Evolutionary conservation across 1,140 invertebrate species (phyloP).

Genomic region (Aradophagus sp.): DNA sequence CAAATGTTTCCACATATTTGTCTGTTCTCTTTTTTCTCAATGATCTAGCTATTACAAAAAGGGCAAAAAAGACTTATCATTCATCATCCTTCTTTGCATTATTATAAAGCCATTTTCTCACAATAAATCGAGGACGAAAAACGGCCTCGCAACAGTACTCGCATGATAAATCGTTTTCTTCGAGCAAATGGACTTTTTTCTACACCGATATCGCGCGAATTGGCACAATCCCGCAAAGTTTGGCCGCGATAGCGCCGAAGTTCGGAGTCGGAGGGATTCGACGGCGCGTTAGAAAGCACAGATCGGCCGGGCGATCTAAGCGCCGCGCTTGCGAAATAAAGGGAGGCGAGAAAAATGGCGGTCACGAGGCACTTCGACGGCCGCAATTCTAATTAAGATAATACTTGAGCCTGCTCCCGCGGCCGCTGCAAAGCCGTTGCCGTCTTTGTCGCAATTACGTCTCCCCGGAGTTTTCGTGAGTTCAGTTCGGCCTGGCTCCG

Average conservation of each 20-base stretch:
- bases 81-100: too few species aligned
- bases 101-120: constrained; percentile 32
- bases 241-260: constrained; percentile 10
- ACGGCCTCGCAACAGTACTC: constrained; percentile 10
- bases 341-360: constrained; percentile 18
- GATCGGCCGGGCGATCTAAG: too few species aligned
- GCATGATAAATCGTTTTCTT: constrained; percentile 20
- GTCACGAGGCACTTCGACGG: constrained; percentile 44
- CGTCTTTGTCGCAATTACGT: constrained; percentile 59
- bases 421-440: constrained; percentile 31
- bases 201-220: constrained; percentile 8
- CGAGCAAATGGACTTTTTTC: constrained; percentile 30
- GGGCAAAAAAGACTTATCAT: too few species aligned
- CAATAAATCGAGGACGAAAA: constrained; percentile 14
- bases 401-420: constrained; percentile 44
- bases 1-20: too few species aligned
- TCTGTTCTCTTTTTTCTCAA: too few species aligned
- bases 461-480: constrained; percentile 57
- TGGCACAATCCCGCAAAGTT: too few species aligned
- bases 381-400: constrained; percentile 60
- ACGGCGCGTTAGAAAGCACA: not conserved
- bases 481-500: constrained; percentile 54
- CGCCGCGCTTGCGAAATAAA: too few species aligned
- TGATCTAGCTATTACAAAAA: too few species aligned
- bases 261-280: not conserved